These are phyloP conservation scores for Alloscopus bannaensis DNA, from an alignment of 2,888 invertebrate species.

Conservation along the genomic window DNA sequence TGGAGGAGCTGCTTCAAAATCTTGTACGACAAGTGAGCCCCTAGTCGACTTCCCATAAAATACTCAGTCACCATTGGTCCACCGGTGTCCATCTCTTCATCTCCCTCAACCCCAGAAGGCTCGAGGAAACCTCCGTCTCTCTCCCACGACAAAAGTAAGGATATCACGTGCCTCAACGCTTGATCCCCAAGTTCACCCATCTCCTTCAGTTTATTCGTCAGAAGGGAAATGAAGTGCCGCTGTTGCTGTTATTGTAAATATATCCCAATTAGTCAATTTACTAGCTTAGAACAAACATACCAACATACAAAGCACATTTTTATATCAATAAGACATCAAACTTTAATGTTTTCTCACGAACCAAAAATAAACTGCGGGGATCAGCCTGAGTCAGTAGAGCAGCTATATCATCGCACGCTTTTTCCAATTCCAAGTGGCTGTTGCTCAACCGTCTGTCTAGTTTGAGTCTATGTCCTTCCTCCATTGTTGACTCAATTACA, in stretches of 20 bases:
- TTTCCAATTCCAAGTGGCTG: slow-evolving; percentile 46
- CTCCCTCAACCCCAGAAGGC: slow-evolving; percentile 46
- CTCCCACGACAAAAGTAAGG: slow-evolving; percentile 65
- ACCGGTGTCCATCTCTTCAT: slow-evolving; percentile 52
- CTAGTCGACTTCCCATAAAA: slow-evolving; percentile 70
- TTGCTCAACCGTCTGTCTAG: slow-evolving; percentile 64
- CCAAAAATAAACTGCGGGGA: slow-evolving; percentile 45
- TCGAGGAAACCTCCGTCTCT: slow-evolving; percentile 48
- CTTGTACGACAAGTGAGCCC: slow-evolving; percentile 69
- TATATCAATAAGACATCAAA: too few relatives aligned
- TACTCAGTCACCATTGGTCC: slow-evolving; percentile 59
- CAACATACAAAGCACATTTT: background rate
- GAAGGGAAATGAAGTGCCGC: slow-evolving; percentile 67
- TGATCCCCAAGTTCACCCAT: slow-evolving; percentile 57
- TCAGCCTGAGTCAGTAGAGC: slow-evolving; percentile 64
- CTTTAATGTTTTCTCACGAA: slow-evolving; percentile 21
- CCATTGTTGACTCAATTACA: slow-evolving; percentile 67
- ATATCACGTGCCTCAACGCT: slow-evolving; percentile 43
- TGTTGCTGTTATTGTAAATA: slow-evolving; percentile 64
- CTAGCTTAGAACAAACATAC: background rate
- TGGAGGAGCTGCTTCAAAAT: slow-evolving; percentile 69
- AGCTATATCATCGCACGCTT: slow-evolving; percentile 63
- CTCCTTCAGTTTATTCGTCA: slow-evolving; percentile 68
- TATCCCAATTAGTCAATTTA: background rate
- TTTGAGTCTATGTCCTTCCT: slow-evolving; percentile 61